These are phyloP conservation scores for Drosophila santomea DNA, from an alignment of 1,140 invertebrate species.

Conservation along the genomic window DNA sequence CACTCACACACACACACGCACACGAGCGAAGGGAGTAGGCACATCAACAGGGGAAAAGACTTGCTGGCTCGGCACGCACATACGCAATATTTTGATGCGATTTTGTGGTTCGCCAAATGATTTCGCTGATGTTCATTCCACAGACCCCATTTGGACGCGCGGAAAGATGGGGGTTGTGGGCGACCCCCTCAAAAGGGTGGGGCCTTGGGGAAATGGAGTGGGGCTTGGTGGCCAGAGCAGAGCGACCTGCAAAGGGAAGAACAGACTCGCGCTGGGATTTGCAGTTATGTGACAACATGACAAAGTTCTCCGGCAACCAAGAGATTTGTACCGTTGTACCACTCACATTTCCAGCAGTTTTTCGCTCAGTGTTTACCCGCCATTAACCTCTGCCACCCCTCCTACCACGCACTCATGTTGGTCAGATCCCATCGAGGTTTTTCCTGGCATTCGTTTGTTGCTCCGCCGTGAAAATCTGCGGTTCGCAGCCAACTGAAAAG, in stretches of 20 bases:
- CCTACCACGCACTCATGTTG: not conserved
- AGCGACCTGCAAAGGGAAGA: conserved; percentile 9
- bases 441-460: conserved; percentile 16
- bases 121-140: conserved; percentile 60
- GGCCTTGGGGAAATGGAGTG: not conserved
- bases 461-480: conserved; percentile 4
- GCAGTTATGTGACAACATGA: conserved; percentile 44
- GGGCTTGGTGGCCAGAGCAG: not conserved
- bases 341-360: not conserved
- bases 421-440: conserved; percentile 23
- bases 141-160: conserved; percentile 1
- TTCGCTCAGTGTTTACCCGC: conserved; percentile 30
- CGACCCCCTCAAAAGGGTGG: not conserved
- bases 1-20: conserved; percentile 10
- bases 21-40: not conserved
- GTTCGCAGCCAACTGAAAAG: conserved; percentile 9
- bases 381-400: not conserved
- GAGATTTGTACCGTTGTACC: not conserved
- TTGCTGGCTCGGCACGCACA: conserved; percentile 57
- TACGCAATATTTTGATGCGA: conserved; percentile 76
- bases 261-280: conserved; percentile 32
- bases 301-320: conserved; percentile 27
- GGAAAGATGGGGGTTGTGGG: not conserved
- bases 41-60: conserved; percentile 34
- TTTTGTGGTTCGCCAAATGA: conserved; percentile 69